Base-by-base conservation (phyloP, 2,113 vertebrate genomes). In the Holacanthus passer region DNA sequence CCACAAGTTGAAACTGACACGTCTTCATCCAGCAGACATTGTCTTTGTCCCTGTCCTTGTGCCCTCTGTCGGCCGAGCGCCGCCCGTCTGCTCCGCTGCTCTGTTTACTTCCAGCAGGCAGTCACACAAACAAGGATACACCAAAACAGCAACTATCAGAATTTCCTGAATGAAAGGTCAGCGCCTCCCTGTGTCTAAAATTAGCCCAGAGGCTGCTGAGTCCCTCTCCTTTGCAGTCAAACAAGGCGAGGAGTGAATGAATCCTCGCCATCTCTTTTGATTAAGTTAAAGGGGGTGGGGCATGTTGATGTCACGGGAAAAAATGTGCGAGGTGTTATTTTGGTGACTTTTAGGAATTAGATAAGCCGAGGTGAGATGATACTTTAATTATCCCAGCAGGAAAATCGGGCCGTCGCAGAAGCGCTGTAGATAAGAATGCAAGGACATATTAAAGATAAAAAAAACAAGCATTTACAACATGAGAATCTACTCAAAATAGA, bases 161-260 rank as follows among this genome's bases (percentile, higher is more conserved):
- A 66, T 81, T 80, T 58, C 68, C 69, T 73, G 63, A 88, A 87
- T 74, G 55, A 91, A 88, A 88, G 89, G 85, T 93, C 89, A 91
- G n/a, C 20, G 53, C 31, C 29, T 82, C 60, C 50, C 43, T 17
- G 58, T 19, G 47, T 87, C 80, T 69, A 85, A 90, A 91, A 89
- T 89, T 79, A 87, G 71, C 73, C 50, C 0, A 7, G 9, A 45
- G 41, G 48, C 53, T 35, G 41, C 47, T 31, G 12, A 64, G 52
- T 47, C 71, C 50, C 45, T 2, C 13, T 37, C 17, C 29, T 56
- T 66, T 59, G 12, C 39, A 52, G 47, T 27, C 4, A 35, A 56
- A 60, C 43, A 24, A 56, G 64, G 7, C 10, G 3, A 50, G 14
- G 32, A 39, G 35, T 37, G 31, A 75, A 67, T 24, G 60, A 63